phyloP scores from a whole-genome alignment of 2,797 vertebrate species.

The Anniella stebbinsi region DNA sequence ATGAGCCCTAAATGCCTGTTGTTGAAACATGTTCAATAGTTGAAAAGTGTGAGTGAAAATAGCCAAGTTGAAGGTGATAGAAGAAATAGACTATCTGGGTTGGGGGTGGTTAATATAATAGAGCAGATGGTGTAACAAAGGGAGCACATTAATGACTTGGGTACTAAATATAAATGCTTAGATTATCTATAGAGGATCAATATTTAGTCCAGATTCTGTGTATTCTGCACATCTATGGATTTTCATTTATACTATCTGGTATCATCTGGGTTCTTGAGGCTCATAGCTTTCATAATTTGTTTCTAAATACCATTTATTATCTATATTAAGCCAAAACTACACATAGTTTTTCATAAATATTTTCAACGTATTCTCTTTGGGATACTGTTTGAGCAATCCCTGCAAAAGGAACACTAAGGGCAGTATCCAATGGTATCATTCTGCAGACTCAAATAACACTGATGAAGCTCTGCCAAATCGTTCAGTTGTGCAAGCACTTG shows the following conservation, averaged over 20 bases:
- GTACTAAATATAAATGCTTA: not conserved
- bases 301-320: not conserved
- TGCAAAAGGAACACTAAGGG: not conserved
- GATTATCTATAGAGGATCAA: not conserved
- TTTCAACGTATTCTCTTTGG: not conserved
- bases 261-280: not conserved
- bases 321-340: not conserved
- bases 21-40: not conserved
- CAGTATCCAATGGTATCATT: too few species aligned
- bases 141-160: not conserved
- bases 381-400: not conserved
- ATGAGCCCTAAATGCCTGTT: not conserved
- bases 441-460: too few species aligned
- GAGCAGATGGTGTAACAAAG: not conserved
- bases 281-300: not conserved
- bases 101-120: not conserved
- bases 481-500: too few species aligned
- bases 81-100: not conserved
- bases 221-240: not conserved
- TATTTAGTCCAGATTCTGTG: not conserved
- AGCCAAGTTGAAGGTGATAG: not conserved
- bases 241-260: not conserved
- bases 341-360: not conserved
- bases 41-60: slow-evolving; percentile 24
- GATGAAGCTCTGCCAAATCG: too few species aligned